phyloP scores from a whole-genome alignment of 2,888 invertebrate genomes.

The Acronicta aceris region DNA sequence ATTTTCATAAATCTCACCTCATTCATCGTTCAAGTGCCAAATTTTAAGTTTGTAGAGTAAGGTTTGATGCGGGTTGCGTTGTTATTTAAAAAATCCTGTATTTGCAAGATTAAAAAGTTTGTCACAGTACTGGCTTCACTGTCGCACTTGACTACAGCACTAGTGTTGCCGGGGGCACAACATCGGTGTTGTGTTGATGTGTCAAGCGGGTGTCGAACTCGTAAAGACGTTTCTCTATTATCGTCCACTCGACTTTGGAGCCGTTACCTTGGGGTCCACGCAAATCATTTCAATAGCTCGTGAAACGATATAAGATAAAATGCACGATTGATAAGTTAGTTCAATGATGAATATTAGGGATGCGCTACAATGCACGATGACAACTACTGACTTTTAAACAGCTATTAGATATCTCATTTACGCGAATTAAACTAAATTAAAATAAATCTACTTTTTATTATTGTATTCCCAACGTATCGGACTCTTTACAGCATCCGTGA shows the following conservation, averaged over 20 bases:
- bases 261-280: conserved; percentile 70
- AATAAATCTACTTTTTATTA: no score
- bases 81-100: no score
- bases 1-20: no score
- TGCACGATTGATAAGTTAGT: conserved; percentile 33
- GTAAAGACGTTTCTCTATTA: conserved; percentile 85
- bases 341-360: not conserved
- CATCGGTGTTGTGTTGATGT: conserved; percentile 79
- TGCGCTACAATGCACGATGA: no score
- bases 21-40: no score
- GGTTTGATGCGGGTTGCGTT: no score
- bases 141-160: conserved; percentile 62
- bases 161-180: conserved; percentile 41
- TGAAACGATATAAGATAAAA: conserved; percentile 46
- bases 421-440: no score
- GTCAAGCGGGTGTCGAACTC: conserved; percentile 81
- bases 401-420: no score
- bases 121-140: conserved; percentile 45
- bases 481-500: no score
- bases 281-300: conserved; percentile 58
- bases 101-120: not conserved
- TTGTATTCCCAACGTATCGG: no score
- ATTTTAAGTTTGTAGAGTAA: no score
- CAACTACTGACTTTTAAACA: no score
- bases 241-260: conserved; percentile 72